Conservation (phyloP, 1,140 invertebrate genomes). For the Rhopalosiphum padi region DNA sequence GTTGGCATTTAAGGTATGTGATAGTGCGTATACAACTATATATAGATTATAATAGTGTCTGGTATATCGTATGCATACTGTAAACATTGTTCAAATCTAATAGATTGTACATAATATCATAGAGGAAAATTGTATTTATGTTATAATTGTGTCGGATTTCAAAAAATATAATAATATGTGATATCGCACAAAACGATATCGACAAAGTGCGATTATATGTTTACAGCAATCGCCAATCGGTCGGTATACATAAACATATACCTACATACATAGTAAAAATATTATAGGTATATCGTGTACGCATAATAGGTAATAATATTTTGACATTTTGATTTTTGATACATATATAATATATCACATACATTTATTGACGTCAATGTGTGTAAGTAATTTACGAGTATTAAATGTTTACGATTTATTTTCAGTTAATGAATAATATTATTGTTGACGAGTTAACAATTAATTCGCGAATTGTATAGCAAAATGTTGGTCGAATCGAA, state of each 20-base stretch:
- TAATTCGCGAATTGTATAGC: neutral
- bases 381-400: neutral
- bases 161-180: neutral
- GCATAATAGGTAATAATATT: neutral
- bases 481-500: neutral
- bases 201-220: neutral
- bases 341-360: too few species aligned
- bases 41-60: neutral
- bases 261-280: neutral
- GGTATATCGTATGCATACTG: neutral
- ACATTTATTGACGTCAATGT: neutral
- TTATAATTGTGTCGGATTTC: constrained; percentile 10
- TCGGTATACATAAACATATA: neutral
- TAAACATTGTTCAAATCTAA: neutral
- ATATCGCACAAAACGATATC: neutral
- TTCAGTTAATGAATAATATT: neutral
- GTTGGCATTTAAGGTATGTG: neutral
- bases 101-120: neutral
- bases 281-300: neutral
- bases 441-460: neutral
- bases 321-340: neutral
- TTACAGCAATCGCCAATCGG: neutral
- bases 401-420: neutral
- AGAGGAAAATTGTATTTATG: neutral
- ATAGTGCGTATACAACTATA: neutral